phyloP scores from a whole-genome alignment of 2,888 invertebrate genomes.

The Nymphalis polychloros region DNA sequence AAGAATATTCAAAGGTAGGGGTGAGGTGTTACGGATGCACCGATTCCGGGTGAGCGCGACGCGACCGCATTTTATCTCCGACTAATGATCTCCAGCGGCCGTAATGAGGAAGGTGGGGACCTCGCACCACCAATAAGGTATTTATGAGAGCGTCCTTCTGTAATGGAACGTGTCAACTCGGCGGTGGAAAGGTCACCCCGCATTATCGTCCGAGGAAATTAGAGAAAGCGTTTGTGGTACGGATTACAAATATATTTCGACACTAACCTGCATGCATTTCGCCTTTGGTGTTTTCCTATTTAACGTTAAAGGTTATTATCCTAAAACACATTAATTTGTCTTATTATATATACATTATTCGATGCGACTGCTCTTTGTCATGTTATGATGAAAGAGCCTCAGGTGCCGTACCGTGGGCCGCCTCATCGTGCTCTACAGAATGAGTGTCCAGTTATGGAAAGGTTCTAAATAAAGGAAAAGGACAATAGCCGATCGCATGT shows the following conservation, averaged over 20 bases:
- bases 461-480: conserved; percentile 55
- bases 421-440: conserved; percentile 36
- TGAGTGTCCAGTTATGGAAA: conserved; percentile 48
- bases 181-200: conserved; percentile 55
- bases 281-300: conserved; percentile 8
- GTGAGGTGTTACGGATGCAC: conserved; percentile 60
- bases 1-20: conserved; percentile 30
- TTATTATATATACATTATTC: background rate
- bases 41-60: conserved; percentile 50
- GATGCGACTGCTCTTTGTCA: conserved; percentile 9
- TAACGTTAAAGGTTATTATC: conserved; percentile 10
- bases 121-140: conserved; percentile 73
- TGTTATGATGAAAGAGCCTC: conserved; percentile 21
- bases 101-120: conserved; percentile 71
- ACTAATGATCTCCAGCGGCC: conserved; percentile 70
- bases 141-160: conserved; percentile 73
- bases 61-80: conserved; percentile 73
- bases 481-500: conserved; percentile 72
- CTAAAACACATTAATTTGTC: conserved; percentile 1
- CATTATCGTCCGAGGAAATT: conserved; percentile 56
- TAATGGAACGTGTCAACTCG: conserved; percentile 71
- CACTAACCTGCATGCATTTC: conserved; percentile 27
- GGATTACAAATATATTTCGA: conserved; percentile 34
- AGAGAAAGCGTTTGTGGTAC: conserved; percentile 43
- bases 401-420: conserved; percentile 20